phyloP scores from a whole-genome alignment of 2,113 vertebrate genomes.

The Lophius piscatorius region DNA sequence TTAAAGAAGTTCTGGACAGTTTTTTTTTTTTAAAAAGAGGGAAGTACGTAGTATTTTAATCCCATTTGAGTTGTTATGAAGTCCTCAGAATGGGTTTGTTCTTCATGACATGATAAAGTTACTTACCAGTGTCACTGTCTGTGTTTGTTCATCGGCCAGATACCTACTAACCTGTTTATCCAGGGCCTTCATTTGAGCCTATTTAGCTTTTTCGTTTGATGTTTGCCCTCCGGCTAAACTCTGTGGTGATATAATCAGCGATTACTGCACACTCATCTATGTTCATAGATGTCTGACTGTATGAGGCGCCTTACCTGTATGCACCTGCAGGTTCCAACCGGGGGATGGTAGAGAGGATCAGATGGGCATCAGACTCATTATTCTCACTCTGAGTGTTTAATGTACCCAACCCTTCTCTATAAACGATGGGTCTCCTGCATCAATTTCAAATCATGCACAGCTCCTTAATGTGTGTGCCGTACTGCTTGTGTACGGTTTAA shows the following conservation, averaged over 20 bases:
- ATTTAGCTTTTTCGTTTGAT: constrained; percentile 52
- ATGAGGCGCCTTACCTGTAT: constrained; percentile 64
- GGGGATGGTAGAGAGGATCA: constrained; percentile 21
- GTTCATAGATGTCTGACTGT: constrained; percentile 62
- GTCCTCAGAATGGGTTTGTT: neutral
- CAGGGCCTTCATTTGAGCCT: constrained; percentile 41
- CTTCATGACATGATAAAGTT: neutral
- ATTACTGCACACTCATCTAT: constrained; percentile 61
- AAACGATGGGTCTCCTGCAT: neutral
- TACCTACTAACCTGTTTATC: constrained; percentile 20
- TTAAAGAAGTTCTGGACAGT: neutral
- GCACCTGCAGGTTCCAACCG: constrained; percentile 36
- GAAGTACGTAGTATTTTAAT: neutral
- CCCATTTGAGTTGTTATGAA: neutral
- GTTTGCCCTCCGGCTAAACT: constrained; percentile 55
- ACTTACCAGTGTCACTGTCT: neutral
- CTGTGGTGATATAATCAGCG: constrained; percentile 59
- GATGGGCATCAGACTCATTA: constrained; percentile 22
- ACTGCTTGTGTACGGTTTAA: neutral
- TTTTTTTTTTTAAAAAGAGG: no score
- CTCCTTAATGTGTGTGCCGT: neutral
- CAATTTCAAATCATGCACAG: constrained; percentile 6
- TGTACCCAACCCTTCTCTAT: constrained; percentile 1
- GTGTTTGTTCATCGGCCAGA: constrained; percentile 35
- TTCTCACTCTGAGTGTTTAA: constrained; percentile 17